Evolutionary conservation across 2,888 invertebrate species (phyloP).

Genomic region (Dryadula phaetusa): DNA sequence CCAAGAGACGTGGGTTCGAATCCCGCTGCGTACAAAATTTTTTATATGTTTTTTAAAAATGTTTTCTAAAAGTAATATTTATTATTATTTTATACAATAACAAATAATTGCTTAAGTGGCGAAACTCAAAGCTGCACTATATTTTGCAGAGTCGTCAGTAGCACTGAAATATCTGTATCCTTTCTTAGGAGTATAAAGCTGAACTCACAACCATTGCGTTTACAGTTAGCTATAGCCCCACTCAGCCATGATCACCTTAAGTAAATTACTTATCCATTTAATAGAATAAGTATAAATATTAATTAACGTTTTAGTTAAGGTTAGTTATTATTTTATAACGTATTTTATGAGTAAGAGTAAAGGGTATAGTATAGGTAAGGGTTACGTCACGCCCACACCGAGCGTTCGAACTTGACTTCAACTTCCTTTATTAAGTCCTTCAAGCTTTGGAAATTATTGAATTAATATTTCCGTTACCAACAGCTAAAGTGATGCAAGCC

Average conservation of each 20-base stretch:
- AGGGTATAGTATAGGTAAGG: too few relatives aligned
- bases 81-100: too few relatives aligned
- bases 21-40: too few relatives aligned
- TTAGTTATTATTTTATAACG: neutral
- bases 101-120: too few relatives aligned
- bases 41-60: too few relatives aligned
- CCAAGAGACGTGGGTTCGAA: too few relatives aligned
- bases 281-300: neutral
- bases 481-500: constrained; percentile 36
- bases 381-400: constrained; percentile 26
- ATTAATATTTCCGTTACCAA: constrained; percentile 41
- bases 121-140: too few relatives aligned
- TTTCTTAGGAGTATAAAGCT: too few relatives aligned
- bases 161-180: too few relatives aligned
- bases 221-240: neutral
- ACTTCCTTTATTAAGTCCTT: constrained; percentile 40
- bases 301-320: constrained; percentile 15
- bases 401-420: constrained; percentile 18
- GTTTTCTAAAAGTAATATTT: too few relatives aligned
- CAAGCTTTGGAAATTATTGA: constrained; percentile 40
- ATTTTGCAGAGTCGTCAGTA: too few relatives aligned
- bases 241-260: neutral
- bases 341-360: constrained; percentile 22
- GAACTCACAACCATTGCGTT: neutral
- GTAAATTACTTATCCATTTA: neutral